Evolutionary conservation across 2,888 invertebrate species (phyloP), one percentile per base, ranked within the genome.

Genomic region (Celastrina argiolus): DNA sequence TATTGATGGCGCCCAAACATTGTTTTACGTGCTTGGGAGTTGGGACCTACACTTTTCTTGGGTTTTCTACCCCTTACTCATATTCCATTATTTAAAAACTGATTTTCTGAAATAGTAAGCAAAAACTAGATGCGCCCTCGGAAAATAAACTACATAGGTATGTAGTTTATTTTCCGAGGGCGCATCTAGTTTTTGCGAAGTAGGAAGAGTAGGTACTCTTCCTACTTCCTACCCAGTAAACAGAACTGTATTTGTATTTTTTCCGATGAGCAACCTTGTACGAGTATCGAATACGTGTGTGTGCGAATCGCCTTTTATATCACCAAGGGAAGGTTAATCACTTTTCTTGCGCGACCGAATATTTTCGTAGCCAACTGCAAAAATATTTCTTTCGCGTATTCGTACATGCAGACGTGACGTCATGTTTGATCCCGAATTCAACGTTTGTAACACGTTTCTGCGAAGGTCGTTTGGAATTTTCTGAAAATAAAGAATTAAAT

Each of bases 381-480:
- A 51, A 26, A 51, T 51, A 51, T 51, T 45, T 51, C 51, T 51
- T 51, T 51, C 51, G 22, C 22, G 22, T 51, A 51, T 51, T 45
- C 22, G 22, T 12, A 51, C 14, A 5, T 51, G 16, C 45, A 45
- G 18, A 45, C 45, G 18, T 18, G 45, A 45, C 45, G 45, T 45
- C 45, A 45, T 10, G 7, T 45, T 10, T 16, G 16, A 45, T 45
- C 45, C 45, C 45, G 18, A 16, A 18, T 45, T 10, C 18, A 45
- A 45, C 45, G 18, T 45, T 45, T 45, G 3, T 18, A 45, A 18
- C 45, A 16, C 18, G 18, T 45, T 45, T 18, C 45, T 45, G 45
- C 18, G 45, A 45, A 18, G 18, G 45, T 45, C 45, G 10, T 45
- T 16, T 42, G n/a, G n/a, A n/a, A 42, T 16, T 14, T 39, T 42